Evolutionary conservation across 2,797 vertebrate genomes (phyloP), one percentile per base, ranked within the genome.

Genomic region (Etheostoma perlongum): DNA sequence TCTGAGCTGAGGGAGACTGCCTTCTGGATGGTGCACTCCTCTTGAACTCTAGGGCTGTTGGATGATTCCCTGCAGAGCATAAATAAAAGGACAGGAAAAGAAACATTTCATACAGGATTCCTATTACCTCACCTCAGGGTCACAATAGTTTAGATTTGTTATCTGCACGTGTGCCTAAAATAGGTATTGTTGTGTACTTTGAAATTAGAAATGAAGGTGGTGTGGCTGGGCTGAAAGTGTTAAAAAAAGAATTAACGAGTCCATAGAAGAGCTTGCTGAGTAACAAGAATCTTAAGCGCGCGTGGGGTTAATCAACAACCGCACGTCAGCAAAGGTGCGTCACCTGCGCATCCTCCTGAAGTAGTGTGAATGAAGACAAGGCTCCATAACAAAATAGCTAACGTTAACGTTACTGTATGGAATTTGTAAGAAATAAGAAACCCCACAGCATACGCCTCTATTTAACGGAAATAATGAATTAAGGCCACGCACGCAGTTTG

Each of bases 271-370:
- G 72, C 60, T 44, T 77, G 72, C 68, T 80, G 79, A 79, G 83
- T 86, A 85, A 88, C 88, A 90, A 78, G 84, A 77, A 85, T 55
- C 72, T 58, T 15, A 44, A 67, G 89, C 27, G 74, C 78, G 79
- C 74, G 78, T 82, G 88, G 87, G 85, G 88, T 91, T 90, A 90
- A 92, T 89, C 80, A 92, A 81, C 81, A 86, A 75, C 78, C 81
- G 85, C 88, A 94, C 94, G 93, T 94, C 83, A 94, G 91, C 85
- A 89, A 83, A 95, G 92, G 94, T 95, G 92, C 93, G 93, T 95
- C 95, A 94, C 92, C 91, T 93, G 93, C 90, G 88, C 86, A 86
- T 86, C 83, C 86, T 85, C 83, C 79, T 79, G 68, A 79, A 89
- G 75, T 72, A 74, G 83, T 76, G 78, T 76, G 79, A 87, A 84